These are phyloP conservation scores for Parascotia fuliginaria DNA, from an alignment of 2,888 invertebrate genomes.

Conservation along the genomic window DNA sequence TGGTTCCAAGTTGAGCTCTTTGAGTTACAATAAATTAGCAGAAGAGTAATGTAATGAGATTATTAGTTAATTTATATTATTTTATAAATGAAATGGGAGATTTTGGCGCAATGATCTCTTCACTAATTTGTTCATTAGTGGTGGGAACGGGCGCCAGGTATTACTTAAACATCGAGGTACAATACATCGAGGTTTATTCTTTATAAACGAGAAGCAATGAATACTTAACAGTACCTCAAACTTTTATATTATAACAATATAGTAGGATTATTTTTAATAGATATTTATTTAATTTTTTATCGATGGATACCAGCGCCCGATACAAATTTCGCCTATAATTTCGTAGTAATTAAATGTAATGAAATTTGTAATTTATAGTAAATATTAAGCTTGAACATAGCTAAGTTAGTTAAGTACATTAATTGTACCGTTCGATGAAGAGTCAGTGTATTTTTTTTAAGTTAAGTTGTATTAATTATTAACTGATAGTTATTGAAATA, in stretches of 20 bases:
- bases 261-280: slow-evolving; percentile 4
- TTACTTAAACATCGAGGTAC: slow-evolving; percentile 32
- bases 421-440: slow-evolving; percentile 69
- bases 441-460: slow-evolving; percentile 82
- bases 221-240: slow-evolving; percentile 6
- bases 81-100: slow-evolving; percentile 49
- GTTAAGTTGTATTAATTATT: slow-evolving; percentile 80
- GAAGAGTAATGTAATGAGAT: slow-evolving; percentile 60
- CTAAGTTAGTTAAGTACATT: slow-evolving; percentile 74
- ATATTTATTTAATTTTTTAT: slow-evolving; percentile 30
- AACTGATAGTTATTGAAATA: slow-evolving; percentile 81
- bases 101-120: slow-evolving; percentile 22
- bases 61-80: slow-evolving; percentile 70
- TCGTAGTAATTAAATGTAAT: slow-evolving; percentile 72
- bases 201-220: background rate
- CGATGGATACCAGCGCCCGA: slow-evolving; percentile 31
- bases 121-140: slow-evolving; percentile 24
- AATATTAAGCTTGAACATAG: slow-evolving; percentile 80
- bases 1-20: slow-evolving; percentile 19
- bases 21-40: slow-evolving; percentile 32
- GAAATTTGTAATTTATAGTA: slow-evolving; percentile 82
- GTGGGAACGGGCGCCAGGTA: slow-evolving; percentile 10
- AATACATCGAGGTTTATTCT: slow-evolving; percentile 7
- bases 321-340: slow-evolving; percentile 31
- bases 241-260: background rate